Percentiles rank a stretch among this genome's conserved stretches.
Conservation (phyloP, 1,140 invertebrate species). For the Scylla paramamosain region DNA sequence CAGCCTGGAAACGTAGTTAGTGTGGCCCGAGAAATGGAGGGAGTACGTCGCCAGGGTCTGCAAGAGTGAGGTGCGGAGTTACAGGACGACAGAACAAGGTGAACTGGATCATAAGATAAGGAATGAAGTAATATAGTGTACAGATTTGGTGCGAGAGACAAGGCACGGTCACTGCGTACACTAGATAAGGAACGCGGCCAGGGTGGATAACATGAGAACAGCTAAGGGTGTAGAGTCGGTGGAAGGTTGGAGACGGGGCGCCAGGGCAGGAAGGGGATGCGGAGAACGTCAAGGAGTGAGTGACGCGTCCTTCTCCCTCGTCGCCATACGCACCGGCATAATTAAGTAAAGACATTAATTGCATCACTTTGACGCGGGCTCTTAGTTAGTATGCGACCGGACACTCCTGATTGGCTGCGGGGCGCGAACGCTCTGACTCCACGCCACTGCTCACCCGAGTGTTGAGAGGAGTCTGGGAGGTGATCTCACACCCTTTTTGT, state of each 20-base stretch:
- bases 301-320: not conserved
- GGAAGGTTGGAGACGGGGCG: not conserved
- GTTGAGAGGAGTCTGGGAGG: too few relatives aligned
- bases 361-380: constrained; percentile 38
- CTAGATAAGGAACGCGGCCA: not conserved
- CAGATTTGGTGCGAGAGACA: not conserved
- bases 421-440: not conserved
- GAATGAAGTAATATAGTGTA: not conserved
- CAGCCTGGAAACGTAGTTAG: too few relatives aligned
- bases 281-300: not conserved
- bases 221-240: not conserved
- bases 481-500: too few relatives aligned
- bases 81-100: too few relatives aligned
- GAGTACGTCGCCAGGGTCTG: too few relatives aligned
- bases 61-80: too few relatives aligned
- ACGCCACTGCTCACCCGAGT: too few relatives aligned
- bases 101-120: not conserved
- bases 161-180: not conserved
- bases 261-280: not conserved
- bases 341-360: constrained; percentile 52
- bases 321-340: not conserved
- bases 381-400: constrained; percentile 21
- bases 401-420: not conserved
- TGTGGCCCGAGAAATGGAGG: too few relatives aligned
- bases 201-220: not conserved